Evolutionary conservation across 2,113 vertebrate species (phyloP), one percentile per base, ranked within the genome.

Genomic region (Acrocephalus kingi): DNA sequence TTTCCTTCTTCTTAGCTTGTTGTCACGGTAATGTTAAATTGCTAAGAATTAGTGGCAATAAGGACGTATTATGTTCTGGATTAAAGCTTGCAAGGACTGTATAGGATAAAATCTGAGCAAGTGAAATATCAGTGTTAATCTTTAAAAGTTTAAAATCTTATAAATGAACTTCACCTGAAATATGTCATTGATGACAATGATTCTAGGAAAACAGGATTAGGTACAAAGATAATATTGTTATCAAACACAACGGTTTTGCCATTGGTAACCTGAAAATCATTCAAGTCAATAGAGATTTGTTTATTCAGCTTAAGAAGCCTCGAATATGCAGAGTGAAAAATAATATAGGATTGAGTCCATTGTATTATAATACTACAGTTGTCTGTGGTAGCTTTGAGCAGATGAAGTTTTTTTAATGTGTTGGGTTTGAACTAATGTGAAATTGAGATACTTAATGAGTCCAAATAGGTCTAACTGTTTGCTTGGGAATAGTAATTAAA

Each of bases 401-500:
- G 24, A 67, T 67, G 82, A 24, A 84, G 46, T 68, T 77, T 22
- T 22, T 92, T 89, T 55, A 56, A 43, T 59, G 25, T 80, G 9
- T 48, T 89, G 12, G 3, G 27, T 92, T 71, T 63, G 23, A 67
- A 75, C 10, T 80, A 78, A 74, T 58, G 39, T 87, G 68, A 87
- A 89, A 78, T 71, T 19, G 39, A 90, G 88, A 39, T 67, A 72
- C 41, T 68, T 97, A 92, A 82, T 86, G n/a, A 95, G 45, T 18
- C 66, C 79, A 75, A 90, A 78, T 89, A 91, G 39, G 13, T n/a
- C 69, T 87, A 89, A 93, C 7, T 71, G 6, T 84, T 91, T 89
- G 6, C 87, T 93, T 94, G 87, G 87, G 90, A 91, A 87, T 89
- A 94, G 76, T 64, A 93, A 84, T 74, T 84, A 66, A 87, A 91